These are phyloP conservation scores for Acrocera orbiculus DNA, from an alignment of 2,888 invertebrate genomes.

Conservation along the genomic window DNA sequence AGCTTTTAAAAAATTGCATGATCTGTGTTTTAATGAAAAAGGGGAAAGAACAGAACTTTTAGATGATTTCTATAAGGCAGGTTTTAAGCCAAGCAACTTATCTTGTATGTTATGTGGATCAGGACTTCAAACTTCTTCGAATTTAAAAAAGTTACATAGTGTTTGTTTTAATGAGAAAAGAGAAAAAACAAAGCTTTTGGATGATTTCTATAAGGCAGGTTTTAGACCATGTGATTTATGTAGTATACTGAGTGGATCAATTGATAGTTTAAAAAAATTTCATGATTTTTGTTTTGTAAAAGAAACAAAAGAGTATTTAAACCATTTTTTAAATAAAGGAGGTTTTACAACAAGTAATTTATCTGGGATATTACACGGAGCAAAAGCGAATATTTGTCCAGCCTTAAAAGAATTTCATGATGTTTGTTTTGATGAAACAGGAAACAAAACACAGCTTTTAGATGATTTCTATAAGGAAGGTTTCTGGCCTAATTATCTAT, in stretches of 20 bases:
- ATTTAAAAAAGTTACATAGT: background rate
- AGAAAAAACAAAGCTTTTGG: constrained; percentile 14
- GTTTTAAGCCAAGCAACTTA: background rate
- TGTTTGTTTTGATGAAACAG: constrained; percentile 19
- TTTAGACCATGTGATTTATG: constrained; percentile 15
- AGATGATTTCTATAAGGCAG: background rate
- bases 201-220: constrained; percentile 13
- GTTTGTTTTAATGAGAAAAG: constrained; percentile 3
- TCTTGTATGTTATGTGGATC: background rate
- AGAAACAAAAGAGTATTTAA: constrained; percentile 17
- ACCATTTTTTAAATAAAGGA: constrained; percentile 13
- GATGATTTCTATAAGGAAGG: constrained; percentile 12
- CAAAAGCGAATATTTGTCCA: constrained; percentile 18
- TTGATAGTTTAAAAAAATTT: constrained; percentile 14
- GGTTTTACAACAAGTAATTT: constrained; percentile 16
- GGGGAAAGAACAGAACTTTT: background rate
- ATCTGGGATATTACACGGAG: constrained; percentile 19
- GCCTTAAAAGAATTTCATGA: constrained; percentile 19
- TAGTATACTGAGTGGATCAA: constrained; percentile 17
- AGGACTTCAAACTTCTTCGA: background rate
- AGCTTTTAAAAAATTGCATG: background rate
- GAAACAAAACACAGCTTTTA: constrained; percentile 19
- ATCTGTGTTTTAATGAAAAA: background rate
- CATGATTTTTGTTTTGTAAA: constrained; percentile 17
- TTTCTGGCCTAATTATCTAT: constrained; percentile 15